Evolutionary conservation across 2,888 invertebrate species (phyloP).

Genomic region (Orgyia antiqua): DNA sequence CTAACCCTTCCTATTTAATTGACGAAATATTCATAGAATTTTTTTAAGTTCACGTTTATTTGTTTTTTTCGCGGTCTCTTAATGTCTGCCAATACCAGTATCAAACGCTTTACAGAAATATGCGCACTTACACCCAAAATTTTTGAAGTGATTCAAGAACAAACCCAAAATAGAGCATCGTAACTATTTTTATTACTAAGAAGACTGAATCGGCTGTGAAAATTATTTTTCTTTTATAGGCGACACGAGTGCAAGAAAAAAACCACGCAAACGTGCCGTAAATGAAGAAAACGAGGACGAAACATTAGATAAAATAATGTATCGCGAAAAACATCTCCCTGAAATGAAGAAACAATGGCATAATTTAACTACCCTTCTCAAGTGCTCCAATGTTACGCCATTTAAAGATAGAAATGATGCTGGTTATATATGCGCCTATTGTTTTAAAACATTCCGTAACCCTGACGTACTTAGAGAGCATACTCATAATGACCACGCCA

Average conservation of each 20-base stretch:
- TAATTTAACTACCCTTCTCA: slow-evolving; percentile 58
- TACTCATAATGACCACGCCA: slow-evolving; percentile 52
- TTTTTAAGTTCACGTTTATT: no score
- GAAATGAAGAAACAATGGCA: slow-evolving; percentile 70
- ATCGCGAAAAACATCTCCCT: slow-evolving; percentile 46
- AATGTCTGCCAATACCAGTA: no score
- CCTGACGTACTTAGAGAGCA: slow-evolving; percentile 48
- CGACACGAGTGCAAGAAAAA: slow-evolving; percentile 57
- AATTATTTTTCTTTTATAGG: slow-evolving; percentile 74
- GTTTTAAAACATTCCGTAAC: slow-evolving; percentile 58
- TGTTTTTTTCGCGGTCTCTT: no score
- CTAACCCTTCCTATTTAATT: no score
- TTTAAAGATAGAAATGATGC: slow-evolving; percentile 67
- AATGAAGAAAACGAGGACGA: slow-evolving; percentile 45
- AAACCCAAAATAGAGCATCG: no score
- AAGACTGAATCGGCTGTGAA: slow-evolving; percentile 49
- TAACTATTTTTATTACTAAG: slow-evolving; percentile 29
- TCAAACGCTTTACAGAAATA: no score
- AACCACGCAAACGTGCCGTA: slow-evolving; percentile 46
- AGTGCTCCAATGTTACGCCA: slow-evolving; percentile 62
- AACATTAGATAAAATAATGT: slow-evolving; percentile 33
- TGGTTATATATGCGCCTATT: slow-evolving; percentile 65
- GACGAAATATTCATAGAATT: no score
- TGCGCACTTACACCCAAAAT: no score
- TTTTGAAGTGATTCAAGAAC: no score